phyloP scores from a whole-genome alignment of 2,797 vertebrate genomes.

The Serranus cabrilla region DNA sequence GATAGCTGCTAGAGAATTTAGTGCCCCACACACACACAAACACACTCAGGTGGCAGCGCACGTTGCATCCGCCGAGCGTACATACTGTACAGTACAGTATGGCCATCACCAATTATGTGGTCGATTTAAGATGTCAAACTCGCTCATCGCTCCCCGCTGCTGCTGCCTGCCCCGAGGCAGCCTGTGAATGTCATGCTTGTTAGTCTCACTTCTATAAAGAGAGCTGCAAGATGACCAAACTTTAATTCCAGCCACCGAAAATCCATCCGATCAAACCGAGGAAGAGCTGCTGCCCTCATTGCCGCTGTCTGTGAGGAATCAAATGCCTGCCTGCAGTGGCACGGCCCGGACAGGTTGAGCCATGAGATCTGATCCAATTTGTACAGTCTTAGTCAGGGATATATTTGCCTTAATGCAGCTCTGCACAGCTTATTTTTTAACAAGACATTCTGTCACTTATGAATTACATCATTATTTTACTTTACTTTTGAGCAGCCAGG shows the following conservation, averaged over 20 bases:
- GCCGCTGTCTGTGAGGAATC: slow-evolving; percentile 14
- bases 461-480: slow-evolving; percentile 2
- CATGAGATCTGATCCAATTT: slow-evolving; percentile 2
- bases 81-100: slow-evolving; percentile 16
- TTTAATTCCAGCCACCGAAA: slow-evolving; percentile 21
- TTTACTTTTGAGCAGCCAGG: neutral
- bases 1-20: slow-evolving; percentile 49
- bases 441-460: neutral
- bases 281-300: slow-evolving; percentile 19
- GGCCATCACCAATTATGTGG: slow-evolving; percentile 44
- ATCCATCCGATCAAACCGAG: slow-evolving; percentile 20
- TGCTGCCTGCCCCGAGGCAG: slow-evolving; percentile 26
- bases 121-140: slow-evolving; percentile 47
- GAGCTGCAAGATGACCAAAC: slow-evolving; percentile 14
- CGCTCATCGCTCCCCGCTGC: slow-evolving; percentile 37
- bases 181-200: slow-evolving; percentile 58
- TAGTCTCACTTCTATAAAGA: slow-evolving; percentile 44
- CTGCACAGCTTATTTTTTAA: neutral
- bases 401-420: slow-evolving; percentile 3
- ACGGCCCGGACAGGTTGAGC: neutral
- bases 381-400: slow-evolving; percentile 1
- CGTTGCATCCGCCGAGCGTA: slow-evolving; percentile 10
- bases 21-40: slow-evolving; percentile 20
- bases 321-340: slow-evolving; percentile 8
- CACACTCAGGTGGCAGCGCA: neutral